A percentile compares a stretch with the other conserved stretches of the same genome.
Conservation (phyloP, 2,888 invertebrate genomes). For the Metalampra italica region DNA sequence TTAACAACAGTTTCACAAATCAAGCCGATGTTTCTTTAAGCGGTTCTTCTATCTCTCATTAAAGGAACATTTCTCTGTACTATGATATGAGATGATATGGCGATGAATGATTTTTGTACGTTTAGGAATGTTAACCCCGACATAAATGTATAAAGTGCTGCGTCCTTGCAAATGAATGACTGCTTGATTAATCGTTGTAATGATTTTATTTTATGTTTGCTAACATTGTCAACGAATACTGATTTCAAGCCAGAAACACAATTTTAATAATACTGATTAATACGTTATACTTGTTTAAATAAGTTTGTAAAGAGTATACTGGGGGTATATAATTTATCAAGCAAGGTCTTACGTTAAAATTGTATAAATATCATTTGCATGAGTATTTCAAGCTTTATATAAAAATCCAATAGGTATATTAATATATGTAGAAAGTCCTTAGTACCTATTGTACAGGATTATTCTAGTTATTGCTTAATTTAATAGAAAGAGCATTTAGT, state of each 20-base stretch:
- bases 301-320: constrained; percentile 29
- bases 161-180: not conserved
- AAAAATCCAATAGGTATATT: constrained; percentile 48
- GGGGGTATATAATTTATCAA: constrained; percentile 37
- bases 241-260: constrained; percentile 23
- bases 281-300: constrained; percentile 16
- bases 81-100: constrained; percentile 73
- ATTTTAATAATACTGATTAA: constrained; percentile 39
- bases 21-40: constrained; percentile 16
- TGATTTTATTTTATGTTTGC: not conserved
- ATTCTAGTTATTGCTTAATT: constrained; percentile 59
- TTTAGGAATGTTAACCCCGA: constrained; percentile 3
- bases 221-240: constrained; percentile 23
- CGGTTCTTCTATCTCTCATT: constrained; percentile 18
- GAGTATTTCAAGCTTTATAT: constrained; percentile 46
- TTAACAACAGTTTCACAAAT: constrained; percentile 1
- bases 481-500: constrained; percentile 36
- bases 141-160: not conserved
- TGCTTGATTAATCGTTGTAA: not conserved
- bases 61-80: constrained; percentile 26
- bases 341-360: constrained; percentile 35
- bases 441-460: constrained; percentile 41
- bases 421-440: constrained; percentile 41
- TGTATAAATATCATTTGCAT: constrained; percentile 33
- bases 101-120: constrained; percentile 45